Evolutionary conservation across 2,797 vertebrate species (phyloP).

Genomic region (Clarias platycephalus): DNA sequence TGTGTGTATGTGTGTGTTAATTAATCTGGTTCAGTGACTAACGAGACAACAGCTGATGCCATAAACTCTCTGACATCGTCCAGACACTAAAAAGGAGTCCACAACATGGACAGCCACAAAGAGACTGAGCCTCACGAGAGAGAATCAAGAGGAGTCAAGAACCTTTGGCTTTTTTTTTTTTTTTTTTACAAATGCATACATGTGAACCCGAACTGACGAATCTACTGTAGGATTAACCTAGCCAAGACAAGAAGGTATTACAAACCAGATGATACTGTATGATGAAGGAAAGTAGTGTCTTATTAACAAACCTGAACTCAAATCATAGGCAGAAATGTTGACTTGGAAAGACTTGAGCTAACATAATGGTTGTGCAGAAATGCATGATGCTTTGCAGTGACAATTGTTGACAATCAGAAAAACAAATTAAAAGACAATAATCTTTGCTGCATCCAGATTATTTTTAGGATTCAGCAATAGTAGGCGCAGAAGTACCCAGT

Average conservation of each 20-base stretch:
- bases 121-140: conserved; percentile 22
- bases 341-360: no score
- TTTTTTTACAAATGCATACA: not conserved
- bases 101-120: conserved; percentile 18
- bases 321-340: not conserved
- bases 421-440: not conserved
- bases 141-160: conserved; percentile 6
- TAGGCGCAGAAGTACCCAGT: not conserved
- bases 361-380: not conserved
- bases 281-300: not conserved
- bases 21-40: not conserved
- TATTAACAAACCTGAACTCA: not conserved
- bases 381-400: not conserved
- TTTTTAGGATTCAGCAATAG: conserved; percentile 24
- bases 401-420: conserved; percentile 73
- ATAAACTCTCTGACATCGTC: not conserved
- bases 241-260: not conserved
- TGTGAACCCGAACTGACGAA: conserved; percentile 14
- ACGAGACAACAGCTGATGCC: conserved; percentile 3
- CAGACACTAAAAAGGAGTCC: not conserved
- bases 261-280: not conserved
- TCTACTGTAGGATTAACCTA: not conserved
- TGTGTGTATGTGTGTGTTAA: not conserved
- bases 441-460: not conserved
- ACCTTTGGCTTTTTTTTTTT: not conserved